Percentiles rank a stretch among this genome's conserved stretches.
Conservation (phyloP, 2,888 invertebrate genomes). For the Actias luna region DNA sequence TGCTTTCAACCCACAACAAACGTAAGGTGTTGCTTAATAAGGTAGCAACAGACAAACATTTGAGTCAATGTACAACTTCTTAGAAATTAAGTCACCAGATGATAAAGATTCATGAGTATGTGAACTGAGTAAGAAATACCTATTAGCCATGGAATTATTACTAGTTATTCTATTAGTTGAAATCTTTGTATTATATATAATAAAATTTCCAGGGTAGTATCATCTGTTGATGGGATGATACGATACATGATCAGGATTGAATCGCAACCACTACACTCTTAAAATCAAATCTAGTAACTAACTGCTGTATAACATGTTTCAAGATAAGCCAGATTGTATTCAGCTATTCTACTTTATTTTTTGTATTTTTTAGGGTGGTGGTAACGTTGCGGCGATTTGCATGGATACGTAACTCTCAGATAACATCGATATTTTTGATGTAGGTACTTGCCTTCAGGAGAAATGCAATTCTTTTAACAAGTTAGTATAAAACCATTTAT, state of each 20-base stretch:
- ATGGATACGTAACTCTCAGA: too few species aligned
- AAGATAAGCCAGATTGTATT: neutral
- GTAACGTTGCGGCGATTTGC: too few species aligned
- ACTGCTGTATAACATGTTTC: neutral
- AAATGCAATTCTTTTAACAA: too few species aligned
- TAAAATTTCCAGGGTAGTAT: neutral
- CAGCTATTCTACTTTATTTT: too few species aligned
- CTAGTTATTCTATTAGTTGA: neutral
- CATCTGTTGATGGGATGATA: neutral
- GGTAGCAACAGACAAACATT: neutral
- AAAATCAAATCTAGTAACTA: too few species aligned
- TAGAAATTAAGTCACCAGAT: conserved; percentile 10
- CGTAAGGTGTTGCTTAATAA: conserved; percentile 8
- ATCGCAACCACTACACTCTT: neutral
- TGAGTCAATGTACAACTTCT: conserved; percentile 12
- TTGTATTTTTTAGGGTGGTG: too few species aligned
- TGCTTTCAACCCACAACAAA: conserved; percentile 14
- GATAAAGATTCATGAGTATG: neutral
- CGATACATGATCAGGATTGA: neutral
- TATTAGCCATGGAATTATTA: neutral
- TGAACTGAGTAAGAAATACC: neutral
- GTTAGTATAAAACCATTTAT: too few species aligned
- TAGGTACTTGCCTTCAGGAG: too few species aligned
- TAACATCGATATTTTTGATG: too few species aligned
- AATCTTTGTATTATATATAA: neutral